Percentiles rank a stretch among this genome's conserved stretches.
Evolutionary conservation across 2,113 vertebrate genomes (phyloP).

Genomic region (Campylomormyrus tamandua): DNA sequence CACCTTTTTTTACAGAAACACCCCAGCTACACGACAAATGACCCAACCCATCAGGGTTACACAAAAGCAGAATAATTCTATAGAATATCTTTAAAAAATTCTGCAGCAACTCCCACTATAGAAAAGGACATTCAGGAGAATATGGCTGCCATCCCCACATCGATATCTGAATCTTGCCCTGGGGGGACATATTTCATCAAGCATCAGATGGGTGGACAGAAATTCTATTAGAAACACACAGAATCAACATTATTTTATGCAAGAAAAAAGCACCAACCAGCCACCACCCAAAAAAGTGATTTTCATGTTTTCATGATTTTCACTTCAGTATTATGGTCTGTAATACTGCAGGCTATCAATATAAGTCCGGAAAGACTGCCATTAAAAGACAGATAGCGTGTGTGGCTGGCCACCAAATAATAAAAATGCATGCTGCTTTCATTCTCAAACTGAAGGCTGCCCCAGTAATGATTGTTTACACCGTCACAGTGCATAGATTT

Average conservation of each 20-base stretch:
- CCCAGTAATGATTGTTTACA: neutral
- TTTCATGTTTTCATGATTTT: neutral
- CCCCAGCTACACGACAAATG: neutral
- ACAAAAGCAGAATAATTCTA: neutral
- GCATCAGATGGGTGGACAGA: neutral
- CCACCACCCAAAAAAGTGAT: neutral
- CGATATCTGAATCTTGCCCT: neutral
- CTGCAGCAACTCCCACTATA: neutral
- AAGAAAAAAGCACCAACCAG: neutral
- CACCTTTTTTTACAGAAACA: neutral
- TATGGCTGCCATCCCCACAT: neutral
- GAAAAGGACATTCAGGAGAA: neutral
- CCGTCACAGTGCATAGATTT: neutral
- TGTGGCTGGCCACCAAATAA: neutral
- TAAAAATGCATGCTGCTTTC: neutral
- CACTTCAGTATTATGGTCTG: neutral
- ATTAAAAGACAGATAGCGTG: neutral
- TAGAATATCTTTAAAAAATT: neutral
- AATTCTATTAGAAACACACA: neutral
- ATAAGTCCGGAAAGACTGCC: neutral
- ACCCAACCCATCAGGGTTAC: neutral
- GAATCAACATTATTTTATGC: neutral
- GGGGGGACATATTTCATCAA: neutral
- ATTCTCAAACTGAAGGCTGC: neutral
- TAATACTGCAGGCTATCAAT: neutral